Evolutionary conservation across 2,888 invertebrate species (phyloP), one percentile per base, ranked within the genome.

Genomic region (Perizoma affinitatum): DNA sequence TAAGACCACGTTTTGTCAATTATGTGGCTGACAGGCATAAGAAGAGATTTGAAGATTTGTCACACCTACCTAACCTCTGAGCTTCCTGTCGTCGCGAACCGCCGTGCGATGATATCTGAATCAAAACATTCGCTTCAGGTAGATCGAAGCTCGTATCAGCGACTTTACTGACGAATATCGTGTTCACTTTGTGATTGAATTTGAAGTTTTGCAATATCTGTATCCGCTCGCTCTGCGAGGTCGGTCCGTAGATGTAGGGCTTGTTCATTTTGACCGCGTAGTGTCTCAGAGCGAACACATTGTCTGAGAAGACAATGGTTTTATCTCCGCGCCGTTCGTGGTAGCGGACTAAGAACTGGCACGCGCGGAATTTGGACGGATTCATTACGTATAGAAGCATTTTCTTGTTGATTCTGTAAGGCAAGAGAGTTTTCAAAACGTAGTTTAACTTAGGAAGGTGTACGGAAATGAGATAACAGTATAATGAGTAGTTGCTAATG

Each of bases 111-210:
- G 99, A 99, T 65, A 99, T 99, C 92, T 99, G 99, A 75, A 99
- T 98, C 36, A 99, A 92, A 0, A 99, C 99, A 85, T 99, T 99
- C 0, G 99, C 99, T 88, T 99, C 99, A 0, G 99, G 99, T 79
- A 99, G 94, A 94, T 99, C 99, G 86, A 99, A 99, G 56, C 99
- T 99, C 0, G 99, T 99, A 82, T 99, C 99, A 0, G 99, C 99
- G 6, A 99, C 99, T 94, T 99, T 99, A 74, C 99, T 99, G 59
- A 99, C 99, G 86, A 99, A 99, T 78, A 99, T 99, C 0, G 99
- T 99, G 86, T 99, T 99, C 66, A 98, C 98, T 94, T 98, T 98
- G 0, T 97, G 98, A 84, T 99, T 99, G 80, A 97, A 98, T 86
- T 99, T 99, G 88, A 99, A 99, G 86, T 99, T 99, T 90, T 99